Evolutionary conservation across 2,113 vertebrate species (phyloP).

Genomic region (Laterallus jamaicensis): DNA sequence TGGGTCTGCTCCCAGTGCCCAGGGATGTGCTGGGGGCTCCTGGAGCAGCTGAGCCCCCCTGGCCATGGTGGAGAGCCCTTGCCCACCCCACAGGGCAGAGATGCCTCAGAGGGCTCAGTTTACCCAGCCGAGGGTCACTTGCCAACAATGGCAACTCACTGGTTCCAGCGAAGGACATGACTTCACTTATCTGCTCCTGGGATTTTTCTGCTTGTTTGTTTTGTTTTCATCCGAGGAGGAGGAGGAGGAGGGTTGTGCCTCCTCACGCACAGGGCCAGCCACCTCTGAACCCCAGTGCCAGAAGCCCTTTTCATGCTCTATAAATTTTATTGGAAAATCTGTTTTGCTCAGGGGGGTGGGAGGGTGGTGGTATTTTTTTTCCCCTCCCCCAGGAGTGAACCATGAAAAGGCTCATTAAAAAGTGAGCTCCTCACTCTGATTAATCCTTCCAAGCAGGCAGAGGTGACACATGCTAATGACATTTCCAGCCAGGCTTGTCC

Average conservation of each 20-base stretch:
- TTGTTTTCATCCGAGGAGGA: constrained; percentile 11
- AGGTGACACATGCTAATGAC: constrained; percentile 75
- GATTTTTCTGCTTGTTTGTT: constrained; percentile 23
- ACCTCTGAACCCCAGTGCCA: constrained; percentile 32
- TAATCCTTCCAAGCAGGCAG: constrained; percentile 51
- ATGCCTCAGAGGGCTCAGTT: not conserved
- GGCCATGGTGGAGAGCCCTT: not conserved
- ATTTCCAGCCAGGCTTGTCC: constrained; percentile 71
- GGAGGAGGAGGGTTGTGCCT: constrained; percentile 5
- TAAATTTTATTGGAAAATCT: constrained; percentile 77
- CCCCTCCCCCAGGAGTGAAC: not conserved
- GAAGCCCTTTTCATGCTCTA: constrained; percentile 76
- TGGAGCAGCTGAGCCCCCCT: not conserved
- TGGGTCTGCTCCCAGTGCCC: not conserved
- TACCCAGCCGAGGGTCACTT: not conserved
- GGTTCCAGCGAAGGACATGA: accelerated
- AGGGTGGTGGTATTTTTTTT: not conserved
- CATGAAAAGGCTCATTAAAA: constrained; percentile 63
- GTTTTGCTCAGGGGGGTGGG: not conserved
- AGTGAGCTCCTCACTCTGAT: constrained; percentile 28
- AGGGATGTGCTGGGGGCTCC: not conserved
- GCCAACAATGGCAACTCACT: not conserved
- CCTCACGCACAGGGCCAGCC: not conserved
- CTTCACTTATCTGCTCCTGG: not conserved
- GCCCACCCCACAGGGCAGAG: not conserved